phyloP scores from a whole-genome alignment of 2,888 invertebrate species.

The Callosobruchus maculatus region DNA sequence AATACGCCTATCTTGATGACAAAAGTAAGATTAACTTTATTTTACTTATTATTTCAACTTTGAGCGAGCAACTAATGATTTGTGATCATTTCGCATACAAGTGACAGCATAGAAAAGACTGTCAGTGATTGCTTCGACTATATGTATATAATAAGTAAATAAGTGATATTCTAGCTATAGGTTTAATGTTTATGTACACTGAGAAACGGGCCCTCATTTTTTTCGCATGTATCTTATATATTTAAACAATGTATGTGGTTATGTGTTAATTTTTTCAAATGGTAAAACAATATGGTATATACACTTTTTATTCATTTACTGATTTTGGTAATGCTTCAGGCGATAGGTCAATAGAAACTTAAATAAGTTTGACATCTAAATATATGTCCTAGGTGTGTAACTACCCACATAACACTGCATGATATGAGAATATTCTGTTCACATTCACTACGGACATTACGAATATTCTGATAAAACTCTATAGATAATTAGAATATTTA shows the following conservation, averaged over 20 bases:
- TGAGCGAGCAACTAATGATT: no score
- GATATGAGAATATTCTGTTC: no score
- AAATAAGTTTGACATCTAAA: no score
- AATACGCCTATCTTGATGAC: no score
- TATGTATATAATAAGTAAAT: slow-evolving; percentile 32
- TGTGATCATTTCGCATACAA: not conserved
- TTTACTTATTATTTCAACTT: no score
- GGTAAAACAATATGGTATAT: not conserved
- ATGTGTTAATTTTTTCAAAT: not conserved
- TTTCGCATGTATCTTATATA: not conserved
- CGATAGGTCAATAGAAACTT: not conserved
- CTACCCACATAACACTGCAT: no score
- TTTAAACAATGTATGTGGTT: not conserved
- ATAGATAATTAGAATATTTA: no score
- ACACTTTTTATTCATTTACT: not conserved
- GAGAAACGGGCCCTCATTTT: not conserved
- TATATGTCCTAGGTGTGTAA: no score
- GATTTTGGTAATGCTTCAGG: not conserved
- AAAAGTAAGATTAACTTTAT: no score
- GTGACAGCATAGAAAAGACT: not conserved
- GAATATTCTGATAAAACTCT: no score
- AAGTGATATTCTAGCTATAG: slow-evolving; percentile 36
- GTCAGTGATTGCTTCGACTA: slow-evolving; percentile 11
- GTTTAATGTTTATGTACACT: slow-evolving; percentile 29
- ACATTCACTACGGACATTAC: no score